A percentile compares a stretch with the other conserved stretches of the same genome.
phyloP scores from a whole-genome alignment of 2,797 vertebrate genomes.

The Lagodon rhomboides region DNA sequence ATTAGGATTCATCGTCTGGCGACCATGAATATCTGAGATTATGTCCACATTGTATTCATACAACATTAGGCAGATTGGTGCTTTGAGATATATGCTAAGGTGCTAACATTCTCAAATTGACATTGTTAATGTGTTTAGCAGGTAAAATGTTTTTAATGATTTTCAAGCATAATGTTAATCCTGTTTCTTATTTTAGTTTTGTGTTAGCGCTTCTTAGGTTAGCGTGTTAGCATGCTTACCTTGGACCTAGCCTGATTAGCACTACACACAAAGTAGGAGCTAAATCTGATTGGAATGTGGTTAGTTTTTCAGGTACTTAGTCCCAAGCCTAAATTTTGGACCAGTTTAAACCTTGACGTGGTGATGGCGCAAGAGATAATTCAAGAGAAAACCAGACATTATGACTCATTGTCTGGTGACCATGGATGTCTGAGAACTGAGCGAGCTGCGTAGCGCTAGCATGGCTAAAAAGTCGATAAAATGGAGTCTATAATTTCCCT shows the following conservation, averaged over 20 bases:
- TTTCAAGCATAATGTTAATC: no score
- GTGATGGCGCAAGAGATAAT: neutral
- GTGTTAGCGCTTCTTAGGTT: neutral
- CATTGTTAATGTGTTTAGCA: no score
- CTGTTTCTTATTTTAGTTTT: neutral
- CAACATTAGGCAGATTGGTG: no score
- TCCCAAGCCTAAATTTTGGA: neutral
- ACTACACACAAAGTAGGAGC: no score
- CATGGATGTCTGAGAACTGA: neutral
- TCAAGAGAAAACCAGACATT: neutral
- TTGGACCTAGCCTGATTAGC: neutral
- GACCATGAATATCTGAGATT: neutral
- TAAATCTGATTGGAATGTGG: neutral
- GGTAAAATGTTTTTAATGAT: no score
- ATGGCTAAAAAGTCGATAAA: neutral
- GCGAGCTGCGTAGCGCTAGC: rapidly evolving
- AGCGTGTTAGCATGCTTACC: neutral
- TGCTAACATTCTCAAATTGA: no score
- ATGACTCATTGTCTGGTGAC: neutral
- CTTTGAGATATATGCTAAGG: no score
- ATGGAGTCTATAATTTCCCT: neutral
- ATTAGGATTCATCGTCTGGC: no score
- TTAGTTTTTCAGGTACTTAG: no score
- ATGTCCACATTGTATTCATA: neutral
- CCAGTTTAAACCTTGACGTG: neutral